Conservation (phyloP, 64 coral and sea anemone species). For the Montipora foliosa region DNA sequence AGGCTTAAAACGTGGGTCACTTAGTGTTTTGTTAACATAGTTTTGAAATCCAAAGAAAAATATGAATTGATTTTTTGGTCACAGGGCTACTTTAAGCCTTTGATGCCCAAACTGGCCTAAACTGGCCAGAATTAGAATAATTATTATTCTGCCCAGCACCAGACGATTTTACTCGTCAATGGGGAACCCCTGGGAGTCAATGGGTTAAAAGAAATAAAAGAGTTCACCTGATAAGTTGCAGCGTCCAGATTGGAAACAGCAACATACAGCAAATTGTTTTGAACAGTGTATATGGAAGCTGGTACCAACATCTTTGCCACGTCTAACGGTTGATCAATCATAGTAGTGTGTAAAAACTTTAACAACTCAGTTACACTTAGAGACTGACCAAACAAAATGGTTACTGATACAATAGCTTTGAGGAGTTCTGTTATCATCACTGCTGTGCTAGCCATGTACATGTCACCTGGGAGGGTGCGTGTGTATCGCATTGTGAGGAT, state of each 20-base stretch:
- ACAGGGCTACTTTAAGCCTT: too few species aligned
- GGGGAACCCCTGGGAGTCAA: not conserved
- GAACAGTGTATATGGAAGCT: slow-evolving; percentile 88
- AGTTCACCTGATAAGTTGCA: slow-evolving; percentile 91
- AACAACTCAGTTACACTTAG: slow-evolving; percentile 36
- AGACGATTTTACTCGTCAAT: too few species aligned
- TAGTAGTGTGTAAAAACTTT: slow-evolving; percentile 70
- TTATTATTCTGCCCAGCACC: too few species aligned
- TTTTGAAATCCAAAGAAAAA: too few species aligned
- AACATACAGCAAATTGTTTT: slow-evolving; percentile 97
- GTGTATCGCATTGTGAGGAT: slow-evolving; percentile 93
- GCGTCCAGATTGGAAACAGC: slow-evolving; percentile 99
- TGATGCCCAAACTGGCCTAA: too few species aligned
- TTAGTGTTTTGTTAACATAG: too few species aligned
- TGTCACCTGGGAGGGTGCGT: slow-evolving; percentile 81
- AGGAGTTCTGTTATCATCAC: slow-evolving; percentile 88
- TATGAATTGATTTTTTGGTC: too few species aligned
- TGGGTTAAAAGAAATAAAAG: not conserved
- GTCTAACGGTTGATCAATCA: slow-evolving; percentile 73
- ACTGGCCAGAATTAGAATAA: too few species aligned
- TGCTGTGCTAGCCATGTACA: slow-evolving; percentile 93
- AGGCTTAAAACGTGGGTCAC: too few species aligned
- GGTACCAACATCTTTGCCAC: slow-evolving; percentile 86
- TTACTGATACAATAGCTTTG: slow-evolving; percentile 71
- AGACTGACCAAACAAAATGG: slow-evolving; percentile 76